Conservation (phyloP, 2,888 invertebrate species). For the Agrilus mali region DNA sequence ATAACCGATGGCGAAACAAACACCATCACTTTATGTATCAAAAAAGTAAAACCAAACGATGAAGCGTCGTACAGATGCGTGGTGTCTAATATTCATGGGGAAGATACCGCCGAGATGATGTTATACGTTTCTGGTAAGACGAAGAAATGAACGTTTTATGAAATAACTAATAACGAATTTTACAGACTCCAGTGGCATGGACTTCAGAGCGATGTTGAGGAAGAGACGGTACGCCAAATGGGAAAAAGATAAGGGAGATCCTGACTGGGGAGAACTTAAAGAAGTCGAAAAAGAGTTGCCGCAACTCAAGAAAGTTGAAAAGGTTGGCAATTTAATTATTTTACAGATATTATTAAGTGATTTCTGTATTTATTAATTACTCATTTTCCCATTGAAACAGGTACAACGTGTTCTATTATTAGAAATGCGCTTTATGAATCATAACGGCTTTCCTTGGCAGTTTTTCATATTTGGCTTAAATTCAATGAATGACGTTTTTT, state of each 20-base stretch:
- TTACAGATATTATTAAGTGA: conserved; percentile 1
- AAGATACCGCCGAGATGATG: conserved; percentile 91
- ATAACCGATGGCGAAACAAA: conserved; percentile 89
- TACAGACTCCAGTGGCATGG: conserved; percentile 93
- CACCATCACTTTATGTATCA: conserved; percentile 85
- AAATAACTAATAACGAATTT: neutral
- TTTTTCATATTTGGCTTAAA: too few species aligned
- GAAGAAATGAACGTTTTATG: neutral
- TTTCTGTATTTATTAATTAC: too few species aligned
- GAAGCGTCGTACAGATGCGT: conserved; percentile 92
- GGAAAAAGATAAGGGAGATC: conserved; percentile 82
- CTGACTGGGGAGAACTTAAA: conserved; percentile 88
- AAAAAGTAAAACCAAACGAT: conserved; percentile 93
- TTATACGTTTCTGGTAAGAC: conserved; percentile 85
- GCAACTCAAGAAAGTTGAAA: conserved; percentile 84
- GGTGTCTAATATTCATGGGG: conserved; percentile 86
- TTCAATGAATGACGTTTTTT: too few species aligned
- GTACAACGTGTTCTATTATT: too few species aligned
- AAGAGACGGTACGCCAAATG: conserved; percentile 92
- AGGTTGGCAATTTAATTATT: conserved; percentile 46
- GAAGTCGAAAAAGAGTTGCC: conserved; percentile 80
- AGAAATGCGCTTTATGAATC: too few species aligned
- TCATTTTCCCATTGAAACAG: too few species aligned
- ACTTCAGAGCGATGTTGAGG: conserved; percentile 96
- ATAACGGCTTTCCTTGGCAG: too few species aligned